Evolutionary conservation across 2,888 invertebrate genomes (phyloP).

Genomic region (Protophormia terraenovae): DNA sequence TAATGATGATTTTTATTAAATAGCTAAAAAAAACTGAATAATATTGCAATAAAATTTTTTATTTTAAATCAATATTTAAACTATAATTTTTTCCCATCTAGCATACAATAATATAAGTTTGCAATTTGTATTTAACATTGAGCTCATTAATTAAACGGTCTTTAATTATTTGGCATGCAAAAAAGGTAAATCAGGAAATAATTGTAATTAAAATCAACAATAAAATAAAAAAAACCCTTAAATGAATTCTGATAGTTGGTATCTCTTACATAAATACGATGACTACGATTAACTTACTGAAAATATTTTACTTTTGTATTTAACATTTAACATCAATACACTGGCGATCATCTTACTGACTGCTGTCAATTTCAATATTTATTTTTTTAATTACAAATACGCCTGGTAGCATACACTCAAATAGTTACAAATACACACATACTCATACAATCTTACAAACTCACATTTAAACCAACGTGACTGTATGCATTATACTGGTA

Average conservation of each 20-base stretch:
- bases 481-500: conserved; percentile 11
- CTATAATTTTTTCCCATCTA: not conserved
- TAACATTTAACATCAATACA: not conserved
- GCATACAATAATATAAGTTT: not conserved
- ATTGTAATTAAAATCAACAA: not conserved
- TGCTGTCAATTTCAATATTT: conserved; percentile 40
- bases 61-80: not conserved
- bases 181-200: not conserved
- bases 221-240: not conserved
- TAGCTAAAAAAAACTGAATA: not conserved
- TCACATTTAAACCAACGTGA: conserved; percentile 6
- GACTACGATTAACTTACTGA: not conserved
- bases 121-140: not conserved
- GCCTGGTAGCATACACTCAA: too few species aligned
- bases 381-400: conserved; percentile 37
- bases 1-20: too few species aligned
- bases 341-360: not conserved
- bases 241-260: not conserved
- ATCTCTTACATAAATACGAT: not conserved
- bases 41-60: not conserved
- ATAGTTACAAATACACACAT: not conserved
- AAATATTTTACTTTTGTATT: conserved; percentile 10
- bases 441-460: not conserved
- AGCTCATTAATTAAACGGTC: not conserved
- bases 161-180: conserved; percentile 4